These are phyloP conservation scores for Amiota mariae DNA, from an alignment of 2,888 invertebrate genomes.

Conservation along the genomic window DNA sequence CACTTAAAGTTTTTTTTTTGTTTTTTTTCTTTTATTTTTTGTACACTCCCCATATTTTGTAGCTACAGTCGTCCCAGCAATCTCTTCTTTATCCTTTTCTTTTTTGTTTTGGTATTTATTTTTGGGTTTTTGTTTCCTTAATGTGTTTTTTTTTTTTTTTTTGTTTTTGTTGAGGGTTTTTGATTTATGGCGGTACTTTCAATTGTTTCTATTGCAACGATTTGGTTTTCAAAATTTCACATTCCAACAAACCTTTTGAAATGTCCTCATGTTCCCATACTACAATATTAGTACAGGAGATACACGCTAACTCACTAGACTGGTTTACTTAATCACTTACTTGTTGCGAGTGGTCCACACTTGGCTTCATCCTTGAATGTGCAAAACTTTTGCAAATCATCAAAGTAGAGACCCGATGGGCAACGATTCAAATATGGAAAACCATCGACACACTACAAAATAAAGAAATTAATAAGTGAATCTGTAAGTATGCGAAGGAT, in stretches of 20 bases:
- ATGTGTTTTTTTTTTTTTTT: neutral
- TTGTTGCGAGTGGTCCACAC: slow-evolving; percentile 91
- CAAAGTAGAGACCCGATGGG: slow-evolving; percentile 91
- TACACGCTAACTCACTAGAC: too few species aligned
- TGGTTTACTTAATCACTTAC: slow-evolving; percentile 77
- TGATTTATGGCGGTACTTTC: slow-evolving; percentile 64
- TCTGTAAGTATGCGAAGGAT: neutral
- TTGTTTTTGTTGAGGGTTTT: slow-evolving; percentile 33
- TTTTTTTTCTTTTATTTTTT: neutral
- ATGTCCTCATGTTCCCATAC: too few species aligned
- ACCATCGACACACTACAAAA: slow-evolving; percentile 87
- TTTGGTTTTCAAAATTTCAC: neutral
- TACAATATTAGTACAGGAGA: too few species aligned
- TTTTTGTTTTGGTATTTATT: neutral
- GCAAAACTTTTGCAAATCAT: slow-evolving; percentile 91
- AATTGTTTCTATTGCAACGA: slow-evolving; percentile 52
- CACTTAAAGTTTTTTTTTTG: slow-evolving; percentile 56
- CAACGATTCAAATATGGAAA: slow-evolving; percentile 91
- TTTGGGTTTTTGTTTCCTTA: neutral
- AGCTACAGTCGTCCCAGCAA: too few species aligned
- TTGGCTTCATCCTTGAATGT: slow-evolving; percentile 92
- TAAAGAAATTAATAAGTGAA: slow-evolving; percentile 22
- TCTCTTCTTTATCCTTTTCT: too few species aligned
- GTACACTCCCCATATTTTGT: too few species aligned
- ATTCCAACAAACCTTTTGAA: too few species aligned